Conservation (phyloP, 1,140 invertebrate species). For the Solenopsis fugax region DNA sequence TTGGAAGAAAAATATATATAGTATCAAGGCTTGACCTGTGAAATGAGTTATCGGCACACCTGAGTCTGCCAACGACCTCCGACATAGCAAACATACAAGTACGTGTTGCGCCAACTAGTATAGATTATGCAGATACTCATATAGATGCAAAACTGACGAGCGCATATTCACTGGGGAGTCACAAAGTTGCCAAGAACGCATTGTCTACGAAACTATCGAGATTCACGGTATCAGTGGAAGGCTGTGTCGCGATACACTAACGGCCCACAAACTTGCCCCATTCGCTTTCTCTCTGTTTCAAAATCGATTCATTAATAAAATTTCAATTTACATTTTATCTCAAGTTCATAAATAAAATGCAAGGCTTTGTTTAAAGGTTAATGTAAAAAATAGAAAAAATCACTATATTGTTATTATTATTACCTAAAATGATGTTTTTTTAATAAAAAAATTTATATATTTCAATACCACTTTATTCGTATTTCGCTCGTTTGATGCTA, state of each 20-base stretch:
- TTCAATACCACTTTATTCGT: background rate
- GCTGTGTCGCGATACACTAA: background rate
- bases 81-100: background rate
- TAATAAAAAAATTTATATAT: background rate
- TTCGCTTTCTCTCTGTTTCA: background rate
- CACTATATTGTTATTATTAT: too few relatives aligned
- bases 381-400: background rate
- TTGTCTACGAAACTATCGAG: conserved; percentile 28
- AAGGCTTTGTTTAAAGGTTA: background rate
- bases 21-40: background rate
- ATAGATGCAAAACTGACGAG: conserved; percentile 44
- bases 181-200: conserved; percentile 49
- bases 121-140: conserved; percentile 42
- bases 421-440: background rate
- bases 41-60: conserved; percentile 55
- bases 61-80: conserved; percentile 40
- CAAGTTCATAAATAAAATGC: background rate
- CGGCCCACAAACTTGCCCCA: background rate
- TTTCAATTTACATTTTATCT: conserved; percentile 3
- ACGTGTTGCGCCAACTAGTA: conserved; percentile 21
- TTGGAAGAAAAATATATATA: conserved; percentile 53
- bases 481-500: background rate
- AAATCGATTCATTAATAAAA: conserved; percentile 22
- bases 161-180: conserved; percentile 45
- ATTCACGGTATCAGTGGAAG: conserved; percentile 29